Evolutionary conservation across 2,888 invertebrate genomes (phyloP), one percentile per base, ranked within the genome.

Genomic region (Polyploca ridens): DNA sequence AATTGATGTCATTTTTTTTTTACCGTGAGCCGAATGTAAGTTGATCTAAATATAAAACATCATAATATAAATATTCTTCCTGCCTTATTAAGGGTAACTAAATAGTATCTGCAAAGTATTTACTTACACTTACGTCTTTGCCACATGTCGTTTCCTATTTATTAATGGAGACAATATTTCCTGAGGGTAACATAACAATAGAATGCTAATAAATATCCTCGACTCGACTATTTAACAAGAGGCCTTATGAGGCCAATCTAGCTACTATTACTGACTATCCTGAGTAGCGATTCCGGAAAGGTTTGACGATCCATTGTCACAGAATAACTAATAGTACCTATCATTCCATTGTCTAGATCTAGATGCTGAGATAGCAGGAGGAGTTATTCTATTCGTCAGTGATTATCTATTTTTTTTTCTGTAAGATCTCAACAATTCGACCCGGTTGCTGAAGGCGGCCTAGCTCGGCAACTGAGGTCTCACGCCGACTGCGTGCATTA

Each of bases 81-180:
- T n/a, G n/a, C 46, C 46, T 19, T n/a, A 1, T 19, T 19, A 54
- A 54, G 19, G 49, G 19, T 19, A 54, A 19, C 54, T 19, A 8
- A 49, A 54, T 19, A 7, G 54, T 54, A 54, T 54, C 19, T 19
- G 6, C 54, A 49, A 49, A 44, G n/a, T 54, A 19, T 54, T 54
- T 54, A 54, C 19, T 19, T 54, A 54, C 1, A 54, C 54, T 19
- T 19, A 54, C 10, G 54, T 19, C 49, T n/a, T 7, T 16, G 16
- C 16, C 49, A 49, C 16, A 49, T 49, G 49, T 7, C 54, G 8
- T 54, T 54, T 19, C 54, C 19, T 54, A 10, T 19, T 6, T 4
- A 54, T 54, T 54, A 54, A 54, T 54, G 10, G 19, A 19, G 54
- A 54, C 14, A 54, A 54, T 54, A 54, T 54, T 54, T 54, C 54